Base-by-base conservation (phyloP, 2,888 invertebrate species). In the Tigriopus californicus region DNA sequence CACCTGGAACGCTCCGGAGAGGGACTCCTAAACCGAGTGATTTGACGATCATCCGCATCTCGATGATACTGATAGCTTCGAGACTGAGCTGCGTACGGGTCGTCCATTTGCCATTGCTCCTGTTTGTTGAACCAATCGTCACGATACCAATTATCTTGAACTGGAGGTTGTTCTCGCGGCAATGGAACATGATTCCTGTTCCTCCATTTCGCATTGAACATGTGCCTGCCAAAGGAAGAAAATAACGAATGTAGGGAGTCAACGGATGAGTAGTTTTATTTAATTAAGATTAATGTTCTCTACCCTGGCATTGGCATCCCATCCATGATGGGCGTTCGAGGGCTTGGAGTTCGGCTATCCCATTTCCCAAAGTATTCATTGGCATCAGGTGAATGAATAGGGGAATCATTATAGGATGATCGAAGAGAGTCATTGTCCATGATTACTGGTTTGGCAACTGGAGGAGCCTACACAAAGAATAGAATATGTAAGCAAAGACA, bases 351-450 rank as follows among this genome's bases (percentile, higher is more conserved):
- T 22, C 58, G 13, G 49, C 46, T 49, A 52, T 59, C 52, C 52
- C 52, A 59, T 24, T 49, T 40, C 6, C 51, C 51, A 41, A 40
- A 59, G 41, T 52, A 59, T 49, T 59, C 51, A 22, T 59, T 59
- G 40, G 59, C 49, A 25, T 59, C 59, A 13, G 59, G 59, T 15
- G 49, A 49, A 13, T 59, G 18, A 11, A 22, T 49, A 5, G 18
- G 15, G 42, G 22, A 56, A 13, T 59, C 59, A 18, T 51, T 18
- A 22, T 59, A 59, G 18, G 59, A 59, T 33, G 59, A 59, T n/a
- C n/a, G 59, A 18, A 40, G 41, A 8, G 59, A 59, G 41, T 42
- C 52, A 33, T 56, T 56, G 25, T 56, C 56, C 5, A 52, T 40
- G 25, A 52, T 52, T 13, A 52, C 33, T n/a, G 52, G 24, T 33